Conservation (phyloP, 1,140 invertebrate species). For the Nebria ingens region DNA sequence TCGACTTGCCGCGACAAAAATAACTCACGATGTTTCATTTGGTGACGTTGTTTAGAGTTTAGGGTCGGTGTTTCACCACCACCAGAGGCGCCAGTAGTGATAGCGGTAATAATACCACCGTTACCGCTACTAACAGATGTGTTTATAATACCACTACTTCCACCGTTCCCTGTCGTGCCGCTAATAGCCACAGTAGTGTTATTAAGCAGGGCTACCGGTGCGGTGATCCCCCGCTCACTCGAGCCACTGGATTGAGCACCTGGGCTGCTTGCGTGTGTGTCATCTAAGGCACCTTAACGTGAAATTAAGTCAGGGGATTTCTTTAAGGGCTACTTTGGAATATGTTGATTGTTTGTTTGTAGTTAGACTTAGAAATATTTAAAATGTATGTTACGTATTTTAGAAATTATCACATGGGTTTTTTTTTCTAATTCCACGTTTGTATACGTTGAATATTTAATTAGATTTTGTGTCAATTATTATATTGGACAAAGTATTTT, state of each 20-base stretch:
- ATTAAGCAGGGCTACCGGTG: not conserved
- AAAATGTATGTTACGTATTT: too few relatives aligned
- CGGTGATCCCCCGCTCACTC: not conserved
- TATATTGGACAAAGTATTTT: too few relatives aligned
- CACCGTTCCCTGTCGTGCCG: conserved; percentile 19
- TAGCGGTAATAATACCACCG: conserved; percentile 10
- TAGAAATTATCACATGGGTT: too few relatives aligned
- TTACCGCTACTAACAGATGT: too few relatives aligned
- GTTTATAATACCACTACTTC: conserved; percentile 22
- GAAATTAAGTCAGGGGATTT: too few relatives aligned
- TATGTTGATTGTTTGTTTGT: too few relatives aligned
- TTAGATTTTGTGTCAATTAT: too few relatives aligned
- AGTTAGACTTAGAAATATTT: too few relatives aligned
- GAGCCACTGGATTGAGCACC: conserved; percentile 20
- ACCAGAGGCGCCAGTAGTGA: conserved; percentile 14
- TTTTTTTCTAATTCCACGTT: too few relatives aligned
- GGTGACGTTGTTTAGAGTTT: conserved; percentile 73
- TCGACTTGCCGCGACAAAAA: conserved; percentile 97
- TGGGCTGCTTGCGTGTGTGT: conserved; percentile 33
- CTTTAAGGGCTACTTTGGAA: too few relatives aligned
- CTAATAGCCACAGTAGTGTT: conserved; percentile 1
- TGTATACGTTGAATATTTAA: too few relatives aligned
- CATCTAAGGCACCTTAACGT: conserved; percentile 49
- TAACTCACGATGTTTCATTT: conserved; percentile 94
- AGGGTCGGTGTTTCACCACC: conserved; percentile 45